Base-by-base conservation (phyloP, 2,797 vertebrate genomes). In the Lophotriccus pileatus region DNA sequence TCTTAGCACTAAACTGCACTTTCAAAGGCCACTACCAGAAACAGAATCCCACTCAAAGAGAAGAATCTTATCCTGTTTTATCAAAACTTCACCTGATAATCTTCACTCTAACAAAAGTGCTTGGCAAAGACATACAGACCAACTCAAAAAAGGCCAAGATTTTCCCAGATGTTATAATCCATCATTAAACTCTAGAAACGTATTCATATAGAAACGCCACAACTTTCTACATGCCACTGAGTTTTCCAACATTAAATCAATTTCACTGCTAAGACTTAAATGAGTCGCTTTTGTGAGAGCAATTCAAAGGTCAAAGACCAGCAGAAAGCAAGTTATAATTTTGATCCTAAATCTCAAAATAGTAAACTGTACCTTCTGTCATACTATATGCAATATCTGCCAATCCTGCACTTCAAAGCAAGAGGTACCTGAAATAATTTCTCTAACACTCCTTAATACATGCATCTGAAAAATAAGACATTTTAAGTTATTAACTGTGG, bases 121-220 rank as follows among this genome's bases (percentile, higher is more conserved):
- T 44, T 52, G 28, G 12, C 18, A 88, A 83, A 83, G 15, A 8
- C 14, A 75, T 60, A 32, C 2, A 60, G 12, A 70, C 34, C 34
- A 87, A 69, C 1, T 4, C 18, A n/a, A 64, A 84, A 44, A 7
- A 34, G 56, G 32, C 12, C 34, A 84, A 52, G 28, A 72, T 11
- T 34, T 32, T n/a, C 18, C 5, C 34, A 37, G 25, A 32, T 5
- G 6, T 23, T 27, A 0, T 8, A 50, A 28, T 4, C 59, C 0
- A 50, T 8, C 18, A 56, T 19, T 77, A 44, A 73, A 74, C 3
- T 1, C 32, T 56, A 87, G 18, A 52, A 0, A 0, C 2, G 1
- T 81, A 64, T 72, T 84, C 50, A 36, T 12, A 73, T 3, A 73
- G 52, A 56, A 93, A 56, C 12, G 43, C 1, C 27, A 84, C 9